A percentile compares a stretch with the other conserved stretches of the same genome.
Evolutionary conservation across 2,888 invertebrate species (phyloP).

Genomic region (Nasonia oneida): DNA sequence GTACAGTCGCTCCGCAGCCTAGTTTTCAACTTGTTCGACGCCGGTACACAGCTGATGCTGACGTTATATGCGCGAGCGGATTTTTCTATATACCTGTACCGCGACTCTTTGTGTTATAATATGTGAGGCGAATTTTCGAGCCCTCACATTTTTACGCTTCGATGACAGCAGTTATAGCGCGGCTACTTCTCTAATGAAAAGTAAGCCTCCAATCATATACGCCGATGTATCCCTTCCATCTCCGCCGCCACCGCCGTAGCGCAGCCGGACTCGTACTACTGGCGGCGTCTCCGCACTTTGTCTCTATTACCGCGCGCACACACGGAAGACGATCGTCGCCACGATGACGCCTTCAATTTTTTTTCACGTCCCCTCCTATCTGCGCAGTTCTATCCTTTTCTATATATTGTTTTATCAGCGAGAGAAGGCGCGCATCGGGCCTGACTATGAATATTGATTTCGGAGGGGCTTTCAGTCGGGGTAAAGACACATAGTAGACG

Average conservation of each 20-base stretch:
- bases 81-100: background rate
- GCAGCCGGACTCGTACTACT: constrained; percentile 3
- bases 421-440: background rate
- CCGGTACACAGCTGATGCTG: background rate
- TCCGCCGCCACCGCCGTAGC: background rate
- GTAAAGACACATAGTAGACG: background rate
- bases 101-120: background rate
- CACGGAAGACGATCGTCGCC: background rate
- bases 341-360: background rate
- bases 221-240: background rate
- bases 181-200: background rate
- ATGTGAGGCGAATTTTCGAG: background rate
- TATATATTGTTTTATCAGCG: background rate
- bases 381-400: background rate
- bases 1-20: background rate
- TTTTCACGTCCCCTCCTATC: background rate
- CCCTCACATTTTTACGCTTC: background rate
- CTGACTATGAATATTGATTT: background rate
- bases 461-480: background rate
- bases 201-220: background rate
- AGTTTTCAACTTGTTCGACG: background rate
- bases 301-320: background rate
- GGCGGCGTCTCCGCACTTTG: background rate
- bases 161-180: background rate
- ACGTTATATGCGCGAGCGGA: background rate